Percentiles rank a stretch among this genome's conserved stretches.
Conservation (phyloP, 2,113 vertebrate genomes). For the Leptobrachium ailaonicum region DNA sequence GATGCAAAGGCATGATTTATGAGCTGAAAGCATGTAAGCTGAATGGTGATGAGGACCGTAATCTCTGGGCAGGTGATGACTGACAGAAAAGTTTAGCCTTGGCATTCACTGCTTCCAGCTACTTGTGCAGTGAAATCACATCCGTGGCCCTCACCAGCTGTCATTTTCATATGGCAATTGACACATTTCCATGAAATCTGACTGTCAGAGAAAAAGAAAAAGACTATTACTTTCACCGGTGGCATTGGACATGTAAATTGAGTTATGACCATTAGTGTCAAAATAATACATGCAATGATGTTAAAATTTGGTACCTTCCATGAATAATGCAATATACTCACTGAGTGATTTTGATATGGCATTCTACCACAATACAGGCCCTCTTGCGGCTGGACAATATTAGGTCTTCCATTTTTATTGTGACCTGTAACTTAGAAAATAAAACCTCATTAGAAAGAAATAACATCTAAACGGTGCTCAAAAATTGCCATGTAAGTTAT, state of each 20-base stretch:
- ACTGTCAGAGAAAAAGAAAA: slow-evolving; percentile 13
- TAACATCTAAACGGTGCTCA: too few relatives aligned
- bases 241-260: neutral
- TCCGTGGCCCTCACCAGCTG: slow-evolving; percentile 23
- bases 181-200: slow-evolving; percentile 14
- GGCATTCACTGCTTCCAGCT: slow-evolving; percentile 30
- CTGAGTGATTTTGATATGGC: too few relatives aligned
- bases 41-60: slow-evolving; percentile 26
- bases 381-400: too few relatives aligned
- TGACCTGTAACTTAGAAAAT: too few relatives aligned
- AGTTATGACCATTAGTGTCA: neutral
- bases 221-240: neutral
- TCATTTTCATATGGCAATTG: slow-evolving; percentile 19
- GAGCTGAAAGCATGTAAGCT: slow-evolving; percentile 28
- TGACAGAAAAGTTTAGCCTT: neutral
- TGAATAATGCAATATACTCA: too few relatives aligned
- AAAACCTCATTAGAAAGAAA: too few relatives aligned
- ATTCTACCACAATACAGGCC: too few relatives aligned
- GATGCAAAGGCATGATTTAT: slow-evolving; percentile 29
- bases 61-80: slow-evolving; percentile 19
- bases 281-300: too few relatives aligned
- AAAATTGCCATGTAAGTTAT: too few relatives aligned
- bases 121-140: slow-evolving; percentile 29
- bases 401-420: too few relatives aligned
- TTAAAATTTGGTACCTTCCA: too few relatives aligned